phyloP scores from a whole-genome alignment of 2,113 vertebrate species.

The Triplophysa rosa region DNA sequence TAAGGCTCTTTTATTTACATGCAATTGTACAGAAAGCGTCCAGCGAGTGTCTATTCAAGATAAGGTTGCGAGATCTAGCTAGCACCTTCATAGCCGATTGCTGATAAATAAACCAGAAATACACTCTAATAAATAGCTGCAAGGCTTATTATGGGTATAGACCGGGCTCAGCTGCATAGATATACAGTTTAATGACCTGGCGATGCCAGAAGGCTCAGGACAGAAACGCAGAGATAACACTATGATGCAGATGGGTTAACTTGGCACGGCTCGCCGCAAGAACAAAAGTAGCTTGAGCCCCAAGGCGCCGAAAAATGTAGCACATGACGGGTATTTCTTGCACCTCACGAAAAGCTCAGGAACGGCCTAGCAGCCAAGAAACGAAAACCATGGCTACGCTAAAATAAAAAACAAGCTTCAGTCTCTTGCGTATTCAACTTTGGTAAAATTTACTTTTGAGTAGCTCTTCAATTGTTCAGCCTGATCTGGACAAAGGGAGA shows the following conservation, averaged over 20 bases:
- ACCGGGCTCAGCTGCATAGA: conserved; percentile 33
- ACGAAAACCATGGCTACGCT: conserved; percentile 7
- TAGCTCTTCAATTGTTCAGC: background rate
- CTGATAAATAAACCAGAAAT: conserved; percentile 38
- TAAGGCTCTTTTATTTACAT: background rate
- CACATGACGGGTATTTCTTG: conserved; percentile 47
- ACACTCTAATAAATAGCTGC: conserved; percentile 33
- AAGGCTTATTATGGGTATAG: conserved; percentile 20
- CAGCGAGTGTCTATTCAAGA: background rate
- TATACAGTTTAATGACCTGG: conserved; percentile 35
- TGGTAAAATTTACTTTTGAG: background rate
- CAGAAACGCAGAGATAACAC: conserved; percentile 39
- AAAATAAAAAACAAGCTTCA: background rate
- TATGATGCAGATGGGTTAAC: conserved; percentile 45
- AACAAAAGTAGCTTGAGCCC: conserved; percentile 46
- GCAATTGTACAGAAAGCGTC: background rate
- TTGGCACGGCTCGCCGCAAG: conserved; percentile 44
- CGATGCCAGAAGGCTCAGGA: conserved; percentile 23
- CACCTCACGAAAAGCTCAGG: conserved; percentile 27
- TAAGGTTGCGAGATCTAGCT: background rate
- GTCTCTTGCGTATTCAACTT: background rate
- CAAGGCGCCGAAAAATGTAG: conserved; percentile 46
- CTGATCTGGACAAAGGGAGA: background rate
- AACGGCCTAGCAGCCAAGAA: conserved; percentile 7
- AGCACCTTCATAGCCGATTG: conserved; percentile 8